Evolutionary conservation across 1,140 invertebrate species (phyloP).

Genomic region (Drosophila lacteicornis): DNA sequence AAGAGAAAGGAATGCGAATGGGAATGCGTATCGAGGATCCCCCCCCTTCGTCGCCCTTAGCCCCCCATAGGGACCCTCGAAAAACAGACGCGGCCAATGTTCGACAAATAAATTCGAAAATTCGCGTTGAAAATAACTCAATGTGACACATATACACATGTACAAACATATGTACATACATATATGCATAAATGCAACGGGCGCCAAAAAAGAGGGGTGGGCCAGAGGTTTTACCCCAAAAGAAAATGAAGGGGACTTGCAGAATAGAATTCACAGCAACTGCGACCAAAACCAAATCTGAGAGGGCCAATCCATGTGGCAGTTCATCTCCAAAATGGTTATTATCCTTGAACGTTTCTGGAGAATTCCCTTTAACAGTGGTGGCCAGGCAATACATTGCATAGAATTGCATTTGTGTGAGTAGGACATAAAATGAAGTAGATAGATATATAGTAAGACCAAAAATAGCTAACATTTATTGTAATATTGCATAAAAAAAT

Average conservation of each 20-base stretch:
- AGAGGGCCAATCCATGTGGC: not conserved
- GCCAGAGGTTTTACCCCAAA: not conserved
- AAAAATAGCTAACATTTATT: no score
- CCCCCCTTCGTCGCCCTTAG: not conserved
- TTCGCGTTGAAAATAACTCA: constrained; percentile 78
- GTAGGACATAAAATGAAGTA: no score
- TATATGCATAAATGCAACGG: not conserved
- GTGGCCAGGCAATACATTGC: no score
- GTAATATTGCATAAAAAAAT: no score
- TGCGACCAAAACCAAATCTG: not conserved
- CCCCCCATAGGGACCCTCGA: not conserved
- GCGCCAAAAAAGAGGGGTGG: not conserved
- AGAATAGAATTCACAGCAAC: not conserved
- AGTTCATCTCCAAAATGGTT: not conserved
- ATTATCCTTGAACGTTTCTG: not conserved
- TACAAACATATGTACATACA: not conserved
- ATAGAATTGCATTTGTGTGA: no score
- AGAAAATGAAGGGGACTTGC: no score
- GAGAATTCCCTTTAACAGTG: no score
- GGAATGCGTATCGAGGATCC: constrained; percentile 66
- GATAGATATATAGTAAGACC: no score
- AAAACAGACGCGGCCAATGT: constrained; percentile 58
- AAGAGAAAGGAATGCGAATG: constrained; percentile 66
- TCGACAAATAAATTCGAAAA: constrained; percentile 77
- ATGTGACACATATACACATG: constrained; percentile 59